phyloP scores from a whole-genome alignment of 2,113 vertebrate genomes.

The Bubo bubo region DNA sequence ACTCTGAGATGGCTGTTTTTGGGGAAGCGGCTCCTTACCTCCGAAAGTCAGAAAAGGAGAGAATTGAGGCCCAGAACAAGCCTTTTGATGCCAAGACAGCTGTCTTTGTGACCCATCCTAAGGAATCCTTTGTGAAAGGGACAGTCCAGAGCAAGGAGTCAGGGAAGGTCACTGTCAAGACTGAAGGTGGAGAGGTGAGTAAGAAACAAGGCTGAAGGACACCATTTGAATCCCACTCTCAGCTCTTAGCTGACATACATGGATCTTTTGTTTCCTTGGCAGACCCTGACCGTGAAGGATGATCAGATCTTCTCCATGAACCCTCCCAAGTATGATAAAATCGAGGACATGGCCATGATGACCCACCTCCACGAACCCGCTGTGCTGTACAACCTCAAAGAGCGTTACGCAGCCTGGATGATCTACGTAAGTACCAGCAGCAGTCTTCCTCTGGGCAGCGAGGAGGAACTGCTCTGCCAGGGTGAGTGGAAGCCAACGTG shows the following conservation, averaged over 20 bases:
- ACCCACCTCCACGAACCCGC: conserved; percentile 85
- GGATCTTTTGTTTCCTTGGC: neutral
- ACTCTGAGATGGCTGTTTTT: conserved; percentile 77
- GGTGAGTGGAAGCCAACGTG: neutral
- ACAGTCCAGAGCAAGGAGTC: conserved; percentile 68
- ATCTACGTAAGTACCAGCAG: neutral
- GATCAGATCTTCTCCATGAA: neutral
- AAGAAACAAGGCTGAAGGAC: neutral
- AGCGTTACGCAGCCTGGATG: too few relatives aligned
- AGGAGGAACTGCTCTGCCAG: neutral
- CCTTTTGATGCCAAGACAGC: conserved; percentile 80
- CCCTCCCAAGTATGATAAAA: conserved; percentile 64
- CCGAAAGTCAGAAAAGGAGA: conserved; percentile 81
- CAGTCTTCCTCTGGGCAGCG: neutral
- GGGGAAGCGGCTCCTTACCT: conserved; percentile 78
- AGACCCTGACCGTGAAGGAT: neutral
- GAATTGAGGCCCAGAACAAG: conserved; percentile 80
- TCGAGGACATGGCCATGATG: conserved; percentile 93
- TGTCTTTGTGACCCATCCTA: conserved; percentile 73
- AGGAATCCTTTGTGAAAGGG: conserved; percentile 78
- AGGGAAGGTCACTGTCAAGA: neutral
- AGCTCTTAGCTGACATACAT: accelerated
- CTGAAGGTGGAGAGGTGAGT: conserved; percentile 74
- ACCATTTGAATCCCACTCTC: accelerated
- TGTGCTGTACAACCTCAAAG: conserved; percentile 49